Percentiles rank a stretch among this genome's conserved stretches.
phyloP scores from a whole-genome alignment of 1,140 invertebrate species.

The Pararge aegeria region DNA sequence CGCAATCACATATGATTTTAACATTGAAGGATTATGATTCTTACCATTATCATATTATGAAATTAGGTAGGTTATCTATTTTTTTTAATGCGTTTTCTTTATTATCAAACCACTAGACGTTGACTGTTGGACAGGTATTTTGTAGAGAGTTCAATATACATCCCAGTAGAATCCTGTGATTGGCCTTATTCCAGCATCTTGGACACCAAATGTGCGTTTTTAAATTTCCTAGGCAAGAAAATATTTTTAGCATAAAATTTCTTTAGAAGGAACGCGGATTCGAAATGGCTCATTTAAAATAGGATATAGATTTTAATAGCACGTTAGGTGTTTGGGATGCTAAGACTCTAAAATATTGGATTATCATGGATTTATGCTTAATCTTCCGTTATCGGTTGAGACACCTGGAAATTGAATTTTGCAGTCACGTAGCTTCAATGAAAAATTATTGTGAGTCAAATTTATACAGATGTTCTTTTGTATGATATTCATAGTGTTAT shows the following conservation, averaged over 20 bases:
- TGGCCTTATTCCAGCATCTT: no score
- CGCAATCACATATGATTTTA: background rate
- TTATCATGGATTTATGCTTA: constrained; percentile 76
- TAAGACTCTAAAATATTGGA: constrained; percentile 72
- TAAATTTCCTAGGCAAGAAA: no score
- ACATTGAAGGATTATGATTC: background rate
- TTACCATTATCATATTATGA: background rate
- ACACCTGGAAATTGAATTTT: constrained; percentile 68
- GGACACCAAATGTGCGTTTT: no score
- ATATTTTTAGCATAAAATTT: background rate
- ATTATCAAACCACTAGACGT: no score
- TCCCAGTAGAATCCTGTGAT: no score
- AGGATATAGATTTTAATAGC: constrained; percentile 75
- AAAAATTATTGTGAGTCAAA: background rate
- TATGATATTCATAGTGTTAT: background rate
- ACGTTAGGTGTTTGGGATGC: constrained; percentile 62
- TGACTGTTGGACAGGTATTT: no score
- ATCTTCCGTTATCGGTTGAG: constrained; percentile 64
- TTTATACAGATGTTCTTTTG: background rate
- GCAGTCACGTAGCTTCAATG: background rate
- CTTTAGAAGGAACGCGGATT: background rate
- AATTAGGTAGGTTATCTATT: no score
- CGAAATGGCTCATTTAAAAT: constrained; percentile 76
- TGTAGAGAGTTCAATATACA: no score
- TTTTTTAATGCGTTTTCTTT: no score